Base-by-base conservation (phyloP, 2,797 vertebrate species). In the Cetoscarus ocellatus region DNA sequence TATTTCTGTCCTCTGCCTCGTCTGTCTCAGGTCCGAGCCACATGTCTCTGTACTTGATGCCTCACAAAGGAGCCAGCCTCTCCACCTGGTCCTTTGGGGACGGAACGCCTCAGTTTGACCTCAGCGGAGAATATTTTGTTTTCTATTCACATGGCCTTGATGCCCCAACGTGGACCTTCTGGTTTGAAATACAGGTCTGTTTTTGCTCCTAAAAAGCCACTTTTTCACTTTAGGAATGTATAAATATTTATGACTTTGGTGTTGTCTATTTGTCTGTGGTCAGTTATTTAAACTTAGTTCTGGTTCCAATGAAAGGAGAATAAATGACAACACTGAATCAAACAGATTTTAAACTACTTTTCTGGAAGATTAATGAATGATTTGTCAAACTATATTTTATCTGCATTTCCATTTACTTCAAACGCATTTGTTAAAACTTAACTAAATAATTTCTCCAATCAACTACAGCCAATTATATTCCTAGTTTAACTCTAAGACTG, bases 101-200 rank as follows among this genome's bases (percentile, higher is more conserved):
- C 2, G 97, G 97, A 15, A 91, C 57, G 0, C 97, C 97, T 0
- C 89, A 95, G 35, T 90, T 94, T 10, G 96, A 96, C 62, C 48
- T 92, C 67, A 95, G 91, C 6, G 96, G 96, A 55, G 97, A 99
- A 84, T 98, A 98, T 84, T 99, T 99, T 50, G 90, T 99, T 52
- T 99, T 96, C 88, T 99, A 99, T 76, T 97, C 98, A 34, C 98
- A 88, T 0, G 98, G 98, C 70, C 93, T 98, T 0, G 91, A 95
- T 0, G 96, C 97, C 0, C 87, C 93, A 0, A 89, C 94, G 0
- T 99, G 97, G 98, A 94, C n/a, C 63, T 99, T 99, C 88, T 99
- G 98, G 97, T 90, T 99, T 50, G 97, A 99, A 82, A 91, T 99
- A 59, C 96, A 94, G 92, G 97, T 99, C 91, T 12, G 0, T 15